Percentiles rank a stretch among this genome's conserved stretches.
phyloP scores from a whole-genome alignment of 2,888 invertebrate species.

The Tinea trinotella region DNA sequence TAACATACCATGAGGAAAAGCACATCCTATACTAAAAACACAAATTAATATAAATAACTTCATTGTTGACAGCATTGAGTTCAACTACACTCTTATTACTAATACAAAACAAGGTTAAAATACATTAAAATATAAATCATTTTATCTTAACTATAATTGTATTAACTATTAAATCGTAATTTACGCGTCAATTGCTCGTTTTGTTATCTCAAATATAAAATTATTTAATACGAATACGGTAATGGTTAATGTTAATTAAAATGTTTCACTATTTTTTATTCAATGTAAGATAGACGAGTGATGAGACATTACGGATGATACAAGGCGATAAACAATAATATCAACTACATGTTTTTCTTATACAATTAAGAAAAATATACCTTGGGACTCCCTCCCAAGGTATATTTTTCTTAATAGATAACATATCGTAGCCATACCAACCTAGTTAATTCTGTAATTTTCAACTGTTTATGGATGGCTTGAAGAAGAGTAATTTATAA shows the following conservation, averaged over 20 bases:
- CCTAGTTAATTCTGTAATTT: too few species aligned
- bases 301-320: too few species aligned
- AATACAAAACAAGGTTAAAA: constrained; percentile 1
- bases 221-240: background rate
- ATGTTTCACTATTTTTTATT: too few species aligned
- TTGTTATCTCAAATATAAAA: background rate
- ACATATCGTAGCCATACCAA: too few species aligned
- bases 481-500: too few species aligned
- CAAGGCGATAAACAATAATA: too few species aligned
- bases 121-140: background rate
- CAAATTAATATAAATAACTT: background rate
- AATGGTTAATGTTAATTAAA: background rate
- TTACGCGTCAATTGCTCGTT: background rate
- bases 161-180: background rate
- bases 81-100: background rate
- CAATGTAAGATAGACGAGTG: too few species aligned
- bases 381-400: too few species aligned
- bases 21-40: background rate
- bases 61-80: background rate
- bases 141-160: background rate
- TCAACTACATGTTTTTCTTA: too few species aligned
- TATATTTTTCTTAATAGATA: too few species aligned
- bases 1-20: background rate
- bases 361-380: too few species aligned
- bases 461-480: too few species aligned